Evolutionary conservation across 2,113 vertebrate genomes (phyloP), one percentile per base, ranked within the genome.

Genomic region (Ptyas mucosa): DNA sequence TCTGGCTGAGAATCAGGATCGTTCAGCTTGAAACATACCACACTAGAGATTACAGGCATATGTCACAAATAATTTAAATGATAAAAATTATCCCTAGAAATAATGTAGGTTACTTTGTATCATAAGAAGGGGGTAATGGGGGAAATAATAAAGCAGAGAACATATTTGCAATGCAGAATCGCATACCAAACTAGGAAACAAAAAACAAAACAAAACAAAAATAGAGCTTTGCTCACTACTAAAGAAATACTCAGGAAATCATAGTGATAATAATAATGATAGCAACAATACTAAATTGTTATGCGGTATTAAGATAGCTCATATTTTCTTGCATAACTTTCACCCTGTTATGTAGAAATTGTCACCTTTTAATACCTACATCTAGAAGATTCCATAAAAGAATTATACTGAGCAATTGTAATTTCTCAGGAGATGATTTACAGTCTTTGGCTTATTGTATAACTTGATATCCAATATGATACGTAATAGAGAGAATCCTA

Each of bases 11-110:
- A 54, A 3, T 55, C 61, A 90, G 0, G 46, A 53, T 87, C 89
- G 8, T 52, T 89, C 55, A 53, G 55, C 61, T 87, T 94, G 91
- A 91, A 95, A 94, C 64, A 96, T 69, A 86, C 12, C 24, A 52
- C 34, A 34, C 93, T n/a, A 85, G 53, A 94, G 91, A 96, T 93
- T 69, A 91, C 69, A 94, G 91, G 58, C 49, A 58, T 91, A 58
- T 90, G 95, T 90, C 92, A 89, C 91, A 88, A 90, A 95, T 92
- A 61, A 93, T 85, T 94, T 90, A 88, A 95, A 93, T 94, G 94
- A 95, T 93, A 95, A 93, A 96, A 89, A 92, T n/a, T 90, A 11
- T 92, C 95, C 91, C 90, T 93, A 97, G 75, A 94, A 94, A 95
- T 95, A 95, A 95, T n/a, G 58, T 90, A 90, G 51, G 23, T 94